Base-by-base conservation (phyloP, 1,140 invertebrate genomes). In the Euglossa dilemma region DNA sequence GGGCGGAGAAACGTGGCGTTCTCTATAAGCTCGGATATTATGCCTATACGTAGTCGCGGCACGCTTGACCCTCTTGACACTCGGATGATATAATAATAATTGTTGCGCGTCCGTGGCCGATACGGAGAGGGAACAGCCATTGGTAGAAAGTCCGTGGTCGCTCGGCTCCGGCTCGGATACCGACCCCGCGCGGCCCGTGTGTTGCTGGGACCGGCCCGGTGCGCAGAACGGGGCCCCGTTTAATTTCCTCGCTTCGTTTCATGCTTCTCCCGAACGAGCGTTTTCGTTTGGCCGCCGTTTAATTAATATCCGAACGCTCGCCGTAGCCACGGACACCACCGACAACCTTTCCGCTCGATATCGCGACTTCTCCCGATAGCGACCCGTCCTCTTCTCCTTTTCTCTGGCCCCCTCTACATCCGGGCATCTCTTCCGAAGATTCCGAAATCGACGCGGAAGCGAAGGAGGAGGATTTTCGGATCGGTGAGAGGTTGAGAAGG, bases 41-140 rank as follows among this genome's bases (percentile, higher is more conserved):
- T 76, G 80, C 71, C 63, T 85, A 83, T 91, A 87, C 87, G 86
- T 89, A 89, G 89, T 91, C 87, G 66, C 54, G 83, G 85, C 90
- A 91, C 90, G 91, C 87, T 91, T 92, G 92, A 93, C 92, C 93
- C 85, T 61, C 75, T 89, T 89, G 91, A 92, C 91, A 90, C 71
- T 52, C 73, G 83, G 61, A 88, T 88, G 87, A 88, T 88, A 88
- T 88, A 88, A 88, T 88, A 91, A 93, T 93, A 93, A 93, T 93
- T 93, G 91, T 93, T 91, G 90, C 82, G 88, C 82, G 73, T n/a
- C 52, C n/a, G 63, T 47, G 43, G 61, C 59, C 72, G 36, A 54
- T 20, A 45, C 71, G 54, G 54, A 59, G 54, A 59, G 16, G 3
- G 1, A 28, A 73, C n/a, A 56, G 16, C 25, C 63, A 80, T 73